A percentile compares a stretch with the other conserved stretches of the same genome.
phyloP scores from a whole-genome alignment of 2,888 invertebrate genomes.

The Yponomeuta evonymella region DNA sequence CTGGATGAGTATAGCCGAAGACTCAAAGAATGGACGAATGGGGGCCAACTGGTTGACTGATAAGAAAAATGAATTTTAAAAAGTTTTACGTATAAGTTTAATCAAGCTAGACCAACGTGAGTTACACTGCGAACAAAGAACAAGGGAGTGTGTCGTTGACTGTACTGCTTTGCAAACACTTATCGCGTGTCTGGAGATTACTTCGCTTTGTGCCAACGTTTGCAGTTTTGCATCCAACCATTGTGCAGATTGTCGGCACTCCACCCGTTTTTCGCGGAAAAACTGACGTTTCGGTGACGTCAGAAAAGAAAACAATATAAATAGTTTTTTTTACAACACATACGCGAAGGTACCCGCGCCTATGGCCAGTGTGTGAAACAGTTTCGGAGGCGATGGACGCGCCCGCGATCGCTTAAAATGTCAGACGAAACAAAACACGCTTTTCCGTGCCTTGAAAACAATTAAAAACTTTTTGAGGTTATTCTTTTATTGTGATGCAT shows the following conservation, averaged over 20 bases:
- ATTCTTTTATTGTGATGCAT: conserved; percentile 14
- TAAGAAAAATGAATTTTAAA: too few species aligned
- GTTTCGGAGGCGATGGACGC: background rate
- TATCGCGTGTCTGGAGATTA: too few species aligned
- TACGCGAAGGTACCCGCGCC: background rate
- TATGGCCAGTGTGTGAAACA: background rate
- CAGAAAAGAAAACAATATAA: background rate
- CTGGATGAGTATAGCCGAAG: too few species aligned
- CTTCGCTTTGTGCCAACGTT: too few species aligned
- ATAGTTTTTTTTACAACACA: background rate
- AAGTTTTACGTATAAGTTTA: too few species aligned
- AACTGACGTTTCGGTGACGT: conserved; percentile 14
- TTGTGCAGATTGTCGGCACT: conserved; percentile 20
- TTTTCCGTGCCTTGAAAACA: background rate
- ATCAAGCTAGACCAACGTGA: too few species aligned
- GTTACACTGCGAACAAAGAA: too few species aligned
- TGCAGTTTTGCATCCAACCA: conserved; percentile 19
- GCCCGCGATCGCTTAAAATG: background rate
- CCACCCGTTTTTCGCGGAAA: conserved; percentile 30
- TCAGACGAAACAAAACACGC: background rate
- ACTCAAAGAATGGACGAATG: too few species aligned
- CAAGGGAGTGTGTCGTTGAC: too few species aligned
- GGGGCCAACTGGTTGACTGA: too few species aligned
- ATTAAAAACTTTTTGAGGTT: background rate
- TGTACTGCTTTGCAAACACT: too few species aligned